Evolutionary conservation across 2,888 invertebrate species (phyloP), one percentile per base, ranked within the genome.

Genomic region (Cryptus armator): DNA sequence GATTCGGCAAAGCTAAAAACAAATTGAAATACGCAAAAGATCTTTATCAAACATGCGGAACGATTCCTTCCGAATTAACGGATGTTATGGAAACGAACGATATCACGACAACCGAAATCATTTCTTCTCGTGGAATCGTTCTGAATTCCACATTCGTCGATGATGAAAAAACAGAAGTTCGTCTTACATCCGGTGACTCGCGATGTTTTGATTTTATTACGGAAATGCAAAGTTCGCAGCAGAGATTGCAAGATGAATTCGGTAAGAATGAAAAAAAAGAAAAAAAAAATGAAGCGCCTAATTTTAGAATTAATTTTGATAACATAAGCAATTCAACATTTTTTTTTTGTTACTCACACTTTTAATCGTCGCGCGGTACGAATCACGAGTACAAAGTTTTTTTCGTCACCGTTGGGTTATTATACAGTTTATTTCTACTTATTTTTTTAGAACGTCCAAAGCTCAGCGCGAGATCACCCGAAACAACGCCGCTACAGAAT

Each of bases 21-120:
- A 94, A 94, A 87, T 90, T 95, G 74, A 93, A 94, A 86, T 93
- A 93, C 71, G 93, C 94, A 93, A 94, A 94, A 87, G 91, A 92
- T 86, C 86, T 94, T 32, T 94, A 94, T 84, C 89, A 90, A 44
- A 89, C 89, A 77, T 87, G 84, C 3, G 86, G 86, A 32, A 80
- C 86, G 9, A 81, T 81, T 16, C 81, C 85, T 48, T 71, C 70
- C 9, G 70, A 72, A 46, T 66, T 75, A 37, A 51, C 29, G 43
- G 81, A 77, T 75, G 51, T 53, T 59, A 75, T 83, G 62, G 62
- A 16, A 81, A 48, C 62, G 29, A 68, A 32, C 46, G 84, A 56
- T 24, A 51, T 71, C 24, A 44, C 62, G 10, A 74, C 48, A 12
- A 59, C 64, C 19, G 64, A 68, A 76, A 77, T 59, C 64, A 68